phyloP scores from a whole-genome alignment of 30 jellyfish, hydroid and myxozoan genomes.

The Turritopsis dohrnii region DNA sequence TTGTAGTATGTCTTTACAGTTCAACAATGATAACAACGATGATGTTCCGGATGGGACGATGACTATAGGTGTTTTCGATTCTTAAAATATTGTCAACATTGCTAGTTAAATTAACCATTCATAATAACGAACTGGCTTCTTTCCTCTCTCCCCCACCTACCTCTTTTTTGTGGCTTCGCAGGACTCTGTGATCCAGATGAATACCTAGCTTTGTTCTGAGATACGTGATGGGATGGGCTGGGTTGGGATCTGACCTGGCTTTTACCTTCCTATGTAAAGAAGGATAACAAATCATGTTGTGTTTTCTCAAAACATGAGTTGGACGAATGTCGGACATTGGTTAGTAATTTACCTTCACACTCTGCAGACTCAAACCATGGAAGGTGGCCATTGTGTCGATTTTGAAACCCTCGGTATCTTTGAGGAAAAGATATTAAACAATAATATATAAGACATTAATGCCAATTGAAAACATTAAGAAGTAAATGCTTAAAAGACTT shows the following conservation, averaged over 20 bases:
- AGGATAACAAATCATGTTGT: not conserved
- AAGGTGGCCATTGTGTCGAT: slow-evolving; percentile 93
- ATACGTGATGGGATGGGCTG: slow-evolving; percentile 21
- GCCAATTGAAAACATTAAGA: not conserved
- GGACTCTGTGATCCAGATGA: slow-evolving; percentile 24
- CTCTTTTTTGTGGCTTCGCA: slow-evolving; percentile 43
- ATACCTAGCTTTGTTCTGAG: not conserved
- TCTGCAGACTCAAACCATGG: slow-evolving; percentile 91
- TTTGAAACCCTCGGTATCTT: slow-evolving; percentile 89
- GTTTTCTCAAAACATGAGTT: not conserved
- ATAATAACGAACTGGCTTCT: too few species aligned
- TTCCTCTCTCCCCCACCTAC: not conserved
- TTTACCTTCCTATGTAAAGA: slow-evolving; percentile 33
- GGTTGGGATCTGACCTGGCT: slow-evolving; percentile 35
- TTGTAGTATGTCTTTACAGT: slow-evolving; percentile 72
- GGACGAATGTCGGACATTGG: slow-evolving; percentile 6
- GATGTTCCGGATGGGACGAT: slow-evolving; percentile 95
- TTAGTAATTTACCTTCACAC: slow-evolving; percentile 58
- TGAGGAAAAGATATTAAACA: not conserved
- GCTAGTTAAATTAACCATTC: too few species aligned
- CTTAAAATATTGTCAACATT: slow-evolving; percentile 17
- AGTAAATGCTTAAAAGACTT: not conserved
- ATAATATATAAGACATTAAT: not conserved
- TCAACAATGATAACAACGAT: slow-evolving; percentile 58
- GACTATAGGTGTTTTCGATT: slow-evolving; percentile 93